These are phyloP conservation scores for Aurelia aurita DNA, from an alignment of 30 jellyfish, hydroid and myxozoan genomes.

Conservation along the genomic window DNA sequence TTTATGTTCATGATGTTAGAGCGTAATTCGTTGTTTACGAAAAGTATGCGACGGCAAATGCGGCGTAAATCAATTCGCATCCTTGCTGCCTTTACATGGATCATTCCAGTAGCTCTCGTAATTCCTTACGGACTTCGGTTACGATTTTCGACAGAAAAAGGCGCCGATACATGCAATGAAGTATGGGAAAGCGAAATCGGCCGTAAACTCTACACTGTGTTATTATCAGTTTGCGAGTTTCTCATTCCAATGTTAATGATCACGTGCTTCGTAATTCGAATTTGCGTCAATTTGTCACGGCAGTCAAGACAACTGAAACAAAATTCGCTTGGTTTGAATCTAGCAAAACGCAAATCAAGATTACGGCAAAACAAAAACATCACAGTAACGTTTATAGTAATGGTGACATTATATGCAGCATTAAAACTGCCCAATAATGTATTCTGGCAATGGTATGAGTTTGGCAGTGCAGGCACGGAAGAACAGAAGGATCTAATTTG, in stretches of 20 bases:
- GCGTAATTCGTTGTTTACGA: slow-evolving; percentile 62
- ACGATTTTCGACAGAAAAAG: slow-evolving; percentile 11
- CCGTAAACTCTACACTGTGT: slow-evolving; percentile 56
- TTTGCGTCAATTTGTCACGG: slow-evolving; percentile 43
- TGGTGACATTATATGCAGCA: slow-evolving; percentile 64
- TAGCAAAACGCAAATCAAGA: slow-evolving; percentile 36
- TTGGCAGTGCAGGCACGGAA: slow-evolving; percentile 44
- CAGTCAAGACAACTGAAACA: slow-evolving; percentile 39
- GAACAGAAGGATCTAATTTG: slow-evolving; percentile 47
- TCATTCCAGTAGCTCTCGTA: slow-evolving; percentile 68
- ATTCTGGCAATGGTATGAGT: slow-evolving; percentile 78
- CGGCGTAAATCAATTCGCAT: slow-evolving; percentile 43
- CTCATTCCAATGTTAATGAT: slow-evolving; percentile 63
- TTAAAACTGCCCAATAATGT: slow-evolving; percentile 75
- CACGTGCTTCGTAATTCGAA: slow-evolving; percentile 42
- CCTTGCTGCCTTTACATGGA: slow-evolving; percentile 73
- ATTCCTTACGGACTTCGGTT: slow-evolving; percentile 75
- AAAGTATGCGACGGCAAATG: slow-evolving; percentile 29
- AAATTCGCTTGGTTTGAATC: slow-evolving; percentile 57
- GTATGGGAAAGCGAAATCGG: slow-evolving; percentile 52
- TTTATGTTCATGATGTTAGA: slow-evolving; percentile 78
- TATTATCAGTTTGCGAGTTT: slow-evolving; percentile 51
- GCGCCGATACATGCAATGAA: slow-evolving; percentile 33
- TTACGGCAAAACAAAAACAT: slow-evolving; percentile 44
- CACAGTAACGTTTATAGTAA: slow-evolving; percentile 62